These are phyloP conservation scores for Drymodes brunneopygia DNA, from an alignment of 2,113 vertebrate species.

Conservation along the genomic window DNA sequence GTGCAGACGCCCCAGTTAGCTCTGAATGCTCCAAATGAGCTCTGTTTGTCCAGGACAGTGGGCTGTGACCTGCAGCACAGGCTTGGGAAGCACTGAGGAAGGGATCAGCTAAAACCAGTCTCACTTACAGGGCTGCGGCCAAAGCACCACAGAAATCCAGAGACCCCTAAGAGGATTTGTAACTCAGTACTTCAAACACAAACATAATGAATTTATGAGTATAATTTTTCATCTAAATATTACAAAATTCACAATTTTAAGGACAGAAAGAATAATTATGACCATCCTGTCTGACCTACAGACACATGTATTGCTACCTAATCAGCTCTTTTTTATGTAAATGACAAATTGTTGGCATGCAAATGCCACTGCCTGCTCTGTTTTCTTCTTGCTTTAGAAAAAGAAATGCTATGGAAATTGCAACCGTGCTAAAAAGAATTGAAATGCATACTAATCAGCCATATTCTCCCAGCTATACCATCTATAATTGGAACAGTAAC, in stretches of 20 bases:
- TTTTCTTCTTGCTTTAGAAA: conserved; percentile 5
- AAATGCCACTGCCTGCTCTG: neutral
- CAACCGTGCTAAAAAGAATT: neutral
- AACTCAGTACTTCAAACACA: neutral
- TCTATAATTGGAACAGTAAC: neutral
- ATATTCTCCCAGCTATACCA: neutral
- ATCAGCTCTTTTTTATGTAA: conserved; percentile 22
- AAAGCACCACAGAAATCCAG: neutral
- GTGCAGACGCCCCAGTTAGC: neutral
- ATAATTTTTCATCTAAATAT: neutral
- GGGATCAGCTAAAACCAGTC: neutral
- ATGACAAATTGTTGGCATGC: conserved; percentile 2
- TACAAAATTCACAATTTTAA: neutral
- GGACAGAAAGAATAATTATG: neutral
- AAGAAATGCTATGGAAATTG: conserved; percentile 38
- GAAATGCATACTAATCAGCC: conserved; percentile 32
- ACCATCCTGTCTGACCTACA: neutral
- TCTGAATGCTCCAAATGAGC: neutral
- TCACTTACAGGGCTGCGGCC: neutral
- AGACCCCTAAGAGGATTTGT: neutral
- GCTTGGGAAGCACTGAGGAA: neutral
- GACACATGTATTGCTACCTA: neutral
- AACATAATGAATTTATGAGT: neutral
- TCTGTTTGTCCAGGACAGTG: neutral
- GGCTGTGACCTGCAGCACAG: neutral